phyloP scores from a whole-genome alignment of 1,140 invertebrate species.

The Scaptomyza montana region DNA sequence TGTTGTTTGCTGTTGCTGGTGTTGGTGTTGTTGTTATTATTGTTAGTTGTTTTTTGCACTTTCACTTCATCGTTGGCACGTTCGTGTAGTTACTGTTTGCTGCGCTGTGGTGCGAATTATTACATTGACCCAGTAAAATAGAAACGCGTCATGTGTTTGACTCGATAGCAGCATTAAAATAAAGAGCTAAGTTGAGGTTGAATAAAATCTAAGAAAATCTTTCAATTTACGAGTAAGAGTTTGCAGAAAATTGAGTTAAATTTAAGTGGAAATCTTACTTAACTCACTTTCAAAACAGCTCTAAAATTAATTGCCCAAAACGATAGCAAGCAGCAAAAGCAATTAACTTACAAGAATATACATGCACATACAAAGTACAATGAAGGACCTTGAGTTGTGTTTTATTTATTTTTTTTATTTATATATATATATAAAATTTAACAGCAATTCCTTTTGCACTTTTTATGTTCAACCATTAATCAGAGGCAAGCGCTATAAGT shows the following conservation, averaged over 20 bases:
- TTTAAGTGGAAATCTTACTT: not conserved
- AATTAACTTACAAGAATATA: constrained; percentile 59
- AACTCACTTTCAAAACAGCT: constrained; percentile 3
- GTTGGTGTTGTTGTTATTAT: constrained; percentile 23
- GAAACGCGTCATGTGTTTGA: constrained; percentile 43
- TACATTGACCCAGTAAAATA: constrained; percentile 73
- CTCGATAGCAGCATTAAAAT: constrained; percentile 2
- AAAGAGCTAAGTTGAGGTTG: not conserved
- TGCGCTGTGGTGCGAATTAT: constrained; percentile 71
- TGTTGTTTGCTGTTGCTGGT: constrained; percentile 29
- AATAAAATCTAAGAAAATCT: constrained; percentile 8
- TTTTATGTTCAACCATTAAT: constrained; percentile 50
- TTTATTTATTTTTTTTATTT: constrained; percentile 15
- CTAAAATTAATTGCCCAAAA: constrained; percentile 53
- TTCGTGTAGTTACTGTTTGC: constrained; percentile 65
- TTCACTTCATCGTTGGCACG: constrained; percentile 61
- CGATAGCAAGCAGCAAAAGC: constrained; percentile 40
- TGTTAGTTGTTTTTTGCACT: constrained; percentile 51
- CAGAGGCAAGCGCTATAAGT: constrained; percentile 21
- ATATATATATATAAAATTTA: constrained; percentile 32
- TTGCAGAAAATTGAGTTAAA: constrained; percentile 8
- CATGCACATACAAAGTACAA: constrained; percentile 8
- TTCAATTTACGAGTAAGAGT: not conserved
- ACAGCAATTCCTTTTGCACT: constrained; percentile 17
- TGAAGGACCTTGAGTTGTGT: constrained; percentile 20